Evolutionary conservation across 2,888 invertebrate genomes (phyloP), one percentile per base, ranked within the genome.

Genomic region (Smittia sp.): DNA sequence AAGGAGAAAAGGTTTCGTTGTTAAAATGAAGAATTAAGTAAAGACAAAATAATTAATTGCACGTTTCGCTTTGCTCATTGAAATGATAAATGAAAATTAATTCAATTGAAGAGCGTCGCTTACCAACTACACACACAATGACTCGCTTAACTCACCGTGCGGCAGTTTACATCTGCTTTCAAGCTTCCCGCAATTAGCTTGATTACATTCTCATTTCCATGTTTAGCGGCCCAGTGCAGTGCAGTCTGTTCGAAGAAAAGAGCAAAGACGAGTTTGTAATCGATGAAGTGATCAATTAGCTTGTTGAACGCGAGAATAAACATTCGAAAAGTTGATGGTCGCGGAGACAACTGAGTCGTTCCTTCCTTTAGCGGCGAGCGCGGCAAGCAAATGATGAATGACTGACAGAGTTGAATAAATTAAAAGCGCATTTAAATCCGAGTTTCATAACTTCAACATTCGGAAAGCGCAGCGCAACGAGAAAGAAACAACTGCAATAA

Each of bases 161-260:
- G 89, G 76, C 90, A 90, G 84, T 96, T 94, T 76, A 95, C 91
- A 77, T 90, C 88, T n/a, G 90, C 89, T 78, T 88, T 89, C 79
- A 92, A 89, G 1, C 89, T 89, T n/a, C 96, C 95, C 24, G 96
- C 95, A 77, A 97, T 88, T 75, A 96, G 85, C 84, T 97, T 97
- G 74, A 96, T 90, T 76, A 96, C 88, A 80, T 96, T 92, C 80
- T 90, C 88, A 80, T 95, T 92, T 1, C 96, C 96, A 78, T 94
- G 93, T 83, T 97, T 97, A 76, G 96, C 94, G 75, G 94, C 97
- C 96, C 96, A 97, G 82, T 98, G 97, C 78, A 98, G 85, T 70
- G 96, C 96, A 76, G 94, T 96, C 96, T 97, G 86, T 75, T 87
- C 86, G 78, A 78, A 76, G 22, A 70, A 70, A 68, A 68, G 39